These are phyloP conservation scores for Microcebus tavaratra DNA, from an alignment of 2,113 vertebrate species.

Conservation along the genomic window DNA sequence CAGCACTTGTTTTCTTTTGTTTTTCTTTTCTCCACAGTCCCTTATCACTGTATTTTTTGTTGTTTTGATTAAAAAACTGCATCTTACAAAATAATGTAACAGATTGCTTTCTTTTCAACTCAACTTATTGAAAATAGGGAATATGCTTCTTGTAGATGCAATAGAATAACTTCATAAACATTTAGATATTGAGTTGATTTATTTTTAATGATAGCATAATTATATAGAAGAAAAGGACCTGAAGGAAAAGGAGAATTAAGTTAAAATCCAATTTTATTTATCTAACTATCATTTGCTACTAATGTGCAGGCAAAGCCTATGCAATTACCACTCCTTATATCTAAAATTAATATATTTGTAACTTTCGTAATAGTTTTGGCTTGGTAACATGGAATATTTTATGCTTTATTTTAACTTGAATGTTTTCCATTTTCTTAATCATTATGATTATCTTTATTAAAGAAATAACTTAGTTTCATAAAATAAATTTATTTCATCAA, in stretches of 20 bases:
- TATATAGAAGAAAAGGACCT: neutral
- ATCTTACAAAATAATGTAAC: conserved; percentile 4
- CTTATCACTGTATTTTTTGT: too few relatives aligned
- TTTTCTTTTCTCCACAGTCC: neutral
- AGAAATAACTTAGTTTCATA: conserved; percentile 30
- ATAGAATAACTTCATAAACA: neutral
- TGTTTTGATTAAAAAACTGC: neutral
- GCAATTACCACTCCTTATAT: neutral
- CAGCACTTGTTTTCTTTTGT: neutral
- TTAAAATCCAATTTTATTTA: neutral
- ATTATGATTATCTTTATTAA: neutral
- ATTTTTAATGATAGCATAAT: neutral
- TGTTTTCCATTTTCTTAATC: neutral
- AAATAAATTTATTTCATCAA: conserved; percentile 2
- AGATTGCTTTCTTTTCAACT: neutral
- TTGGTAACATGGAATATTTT: neutral
- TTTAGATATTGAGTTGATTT: neutral
- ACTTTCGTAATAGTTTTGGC: neutral
- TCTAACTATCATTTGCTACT: conserved; percentile 18
- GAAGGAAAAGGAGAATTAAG: neutral
- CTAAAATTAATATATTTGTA: conserved; percentile 1
- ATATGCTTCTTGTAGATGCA: neutral
- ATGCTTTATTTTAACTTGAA: conserved; percentile 17
- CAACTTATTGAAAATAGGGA: neutral
- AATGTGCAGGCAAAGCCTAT: neutral